Evolutionary conservation across 2,797 vertebrate species (phyloP).

Genomic region (Allochrocebus solatus): DNA sequence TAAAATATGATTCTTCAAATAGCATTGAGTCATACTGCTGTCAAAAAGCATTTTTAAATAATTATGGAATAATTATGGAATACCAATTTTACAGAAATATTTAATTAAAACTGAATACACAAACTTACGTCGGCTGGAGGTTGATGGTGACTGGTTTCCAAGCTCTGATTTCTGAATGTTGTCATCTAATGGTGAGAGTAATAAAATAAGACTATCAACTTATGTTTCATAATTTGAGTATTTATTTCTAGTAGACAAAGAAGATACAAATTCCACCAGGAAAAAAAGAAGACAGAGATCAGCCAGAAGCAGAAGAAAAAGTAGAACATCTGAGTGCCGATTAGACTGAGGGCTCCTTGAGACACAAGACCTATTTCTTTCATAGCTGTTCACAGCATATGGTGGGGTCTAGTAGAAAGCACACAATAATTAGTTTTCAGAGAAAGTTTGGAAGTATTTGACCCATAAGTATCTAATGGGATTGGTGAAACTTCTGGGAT

Average conservation of each 20-base stretch:
- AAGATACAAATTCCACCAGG: constrained; percentile 33
- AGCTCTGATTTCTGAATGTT: constrained; percentile 53
- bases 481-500: not conserved
- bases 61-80: not conserved
- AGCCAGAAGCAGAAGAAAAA: not conserved
- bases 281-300: not conserved
- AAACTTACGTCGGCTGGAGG: constrained; percentile 66
- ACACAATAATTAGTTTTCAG: not conserved
- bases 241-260: constrained; percentile 35
- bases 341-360: not conserved
- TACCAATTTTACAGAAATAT: not conserved
- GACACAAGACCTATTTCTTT: not conserved
- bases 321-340: not conserved
- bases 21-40: not conserved
- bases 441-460: constrained; percentile 5
- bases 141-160: constrained; percentile 40
- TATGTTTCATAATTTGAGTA: constrained; percentile 23
- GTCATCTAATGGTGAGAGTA: constrained; percentile 65
- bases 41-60: not conserved
- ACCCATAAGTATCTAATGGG: constrained; percentile 24
- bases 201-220: constrained; percentile 43
- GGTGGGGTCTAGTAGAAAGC: not conserved
- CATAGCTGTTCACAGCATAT: not conserved
- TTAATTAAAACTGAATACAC: constrained; percentile 20
- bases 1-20: constrained; percentile 19